Base-by-base conservation (phyloP, 2,797 vertebrate species). In the Pachyuromys duprasi region DNA sequence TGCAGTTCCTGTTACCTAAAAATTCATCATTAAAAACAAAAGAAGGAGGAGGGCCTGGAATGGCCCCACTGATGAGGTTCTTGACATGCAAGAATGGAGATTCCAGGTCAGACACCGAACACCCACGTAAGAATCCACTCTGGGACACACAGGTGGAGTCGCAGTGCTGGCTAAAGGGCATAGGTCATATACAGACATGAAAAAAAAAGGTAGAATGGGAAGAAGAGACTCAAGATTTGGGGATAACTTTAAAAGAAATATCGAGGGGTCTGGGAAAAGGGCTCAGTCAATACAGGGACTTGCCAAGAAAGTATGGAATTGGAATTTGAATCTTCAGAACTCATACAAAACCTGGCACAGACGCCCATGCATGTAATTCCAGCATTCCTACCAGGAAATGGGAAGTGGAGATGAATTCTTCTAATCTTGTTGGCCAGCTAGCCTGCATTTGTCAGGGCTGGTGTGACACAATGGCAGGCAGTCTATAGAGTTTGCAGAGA, bases 161-260 rank as follows among this genome's bases (percentile, higher is more conserved):
- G 2, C 62, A 33, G 33, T 8, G 17, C 1, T 65, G 31, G 39
- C 6, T 26, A 14, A n/a, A 45, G 9, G 11, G 39, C 42, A 49
- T n/a, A 84, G 31, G 63, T 14, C 42, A n/a, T 67, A 67, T 14
- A 49, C 31, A 67, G 11, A n/a, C 20, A 33, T 18, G 4, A 13
- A 39, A 83, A 82, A 83, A 36, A n/a, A 88, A 70, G 22, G 6
- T 87, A 79, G 60, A 82, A 94, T 90, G 24, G 49, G 69, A 92
- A 55, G 14, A 24, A 87, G 26, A 49, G 91, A 86, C 69, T 33
- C 17, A 69, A 94, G 8, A 90, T 91, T 81, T 76, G 53, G 67
- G 55, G 75, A 91, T 84, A 87, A 69, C 8, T 95, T 94, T 39
- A 63, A 69, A 90, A 72, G 11, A 91, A 80, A 80, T 69, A 33